Evolutionary conservation across 2,888 invertebrate genomes (phyloP).

Genomic region (Lysandra bellargus): DNA sequence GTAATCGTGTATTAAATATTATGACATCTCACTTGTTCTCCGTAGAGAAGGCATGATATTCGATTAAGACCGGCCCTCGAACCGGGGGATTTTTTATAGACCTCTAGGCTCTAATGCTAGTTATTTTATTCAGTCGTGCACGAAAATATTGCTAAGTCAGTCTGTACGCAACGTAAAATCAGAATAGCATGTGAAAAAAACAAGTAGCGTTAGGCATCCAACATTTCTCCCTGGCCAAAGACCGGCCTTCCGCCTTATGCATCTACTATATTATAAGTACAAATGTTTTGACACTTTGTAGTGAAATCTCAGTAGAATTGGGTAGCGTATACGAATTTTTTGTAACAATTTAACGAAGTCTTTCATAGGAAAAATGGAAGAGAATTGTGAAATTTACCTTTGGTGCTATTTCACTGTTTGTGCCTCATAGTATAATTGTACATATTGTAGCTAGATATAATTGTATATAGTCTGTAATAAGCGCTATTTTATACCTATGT

Average conservation of each 20-base stretch:
- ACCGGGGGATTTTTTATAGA: too few species aligned
- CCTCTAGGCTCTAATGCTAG: too few species aligned
- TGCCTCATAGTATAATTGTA: slow-evolving; percentile 55
- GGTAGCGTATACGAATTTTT: background rate
- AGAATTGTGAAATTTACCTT: slow-evolving; percentile 48
- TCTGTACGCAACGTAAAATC: too few species aligned
- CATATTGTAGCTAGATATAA: slow-evolving; percentile 26
- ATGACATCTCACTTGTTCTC: too few species aligned
- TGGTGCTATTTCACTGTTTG: slow-evolving; percentile 76
- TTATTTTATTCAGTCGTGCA: too few species aligned
- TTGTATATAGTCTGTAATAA: slow-evolving; percentile 25
- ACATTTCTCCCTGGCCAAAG: too few species aligned
- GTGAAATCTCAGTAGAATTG: slow-evolving; percentile 13
- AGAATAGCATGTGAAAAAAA: too few species aligned
- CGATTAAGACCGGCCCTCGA: too few species aligned
- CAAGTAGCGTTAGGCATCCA: too few species aligned
- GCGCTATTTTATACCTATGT: background rate
- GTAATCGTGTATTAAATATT: too few species aligned
- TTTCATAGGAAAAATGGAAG: background rate
- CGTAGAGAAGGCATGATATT: too few species aligned
- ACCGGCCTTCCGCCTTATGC: background rate
- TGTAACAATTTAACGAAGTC: background rate
- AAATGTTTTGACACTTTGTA: background rate
- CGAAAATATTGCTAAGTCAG: too few species aligned
- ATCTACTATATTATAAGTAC: background rate